Conservation (phyloP, 2,797 vertebrate species). For the Strix occidentalis region DNA sequence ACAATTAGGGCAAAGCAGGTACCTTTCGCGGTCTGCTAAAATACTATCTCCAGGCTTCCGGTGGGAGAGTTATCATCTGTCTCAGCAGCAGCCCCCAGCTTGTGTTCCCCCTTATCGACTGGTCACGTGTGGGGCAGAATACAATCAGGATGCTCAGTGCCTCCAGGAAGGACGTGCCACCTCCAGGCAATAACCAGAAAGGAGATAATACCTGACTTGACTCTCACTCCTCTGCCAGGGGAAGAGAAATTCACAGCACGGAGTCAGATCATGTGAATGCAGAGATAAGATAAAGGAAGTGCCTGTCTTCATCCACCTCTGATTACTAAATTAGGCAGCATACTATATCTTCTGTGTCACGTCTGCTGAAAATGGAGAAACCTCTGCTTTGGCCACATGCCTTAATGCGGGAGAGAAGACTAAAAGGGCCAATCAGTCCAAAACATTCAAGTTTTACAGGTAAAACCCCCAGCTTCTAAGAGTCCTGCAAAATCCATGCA, state of each 20-base stretch:
- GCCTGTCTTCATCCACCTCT: background rate
- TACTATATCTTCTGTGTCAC: background rate
- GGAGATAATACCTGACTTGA: background rate
- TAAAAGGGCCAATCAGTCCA: background rate
- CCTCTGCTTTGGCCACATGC: background rate
- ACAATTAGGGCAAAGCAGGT: background rate
- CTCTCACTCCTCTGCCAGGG: background rate
- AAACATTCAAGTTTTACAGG: background rate
- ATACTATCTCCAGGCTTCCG: background rate
- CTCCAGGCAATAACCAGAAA: background rate
- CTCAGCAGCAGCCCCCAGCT: background rate
- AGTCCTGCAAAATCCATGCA: background rate
- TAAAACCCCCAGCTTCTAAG: background rate
- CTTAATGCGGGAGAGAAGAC: background rate
- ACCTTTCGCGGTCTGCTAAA: background rate
- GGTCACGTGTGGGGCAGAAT: background rate
- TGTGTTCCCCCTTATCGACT: background rate
- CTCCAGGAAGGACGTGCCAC: background rate
- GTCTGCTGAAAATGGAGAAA: background rate
- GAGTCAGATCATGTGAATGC: background rate
- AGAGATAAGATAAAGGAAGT: background rate
- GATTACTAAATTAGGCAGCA: background rate
- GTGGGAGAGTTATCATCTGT: background rate
- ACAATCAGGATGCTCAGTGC: background rate
- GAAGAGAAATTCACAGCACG: background rate